Conservation (phyloP, 2,888 invertebrate species). For the Callosobruchus maculatus region DNA sequence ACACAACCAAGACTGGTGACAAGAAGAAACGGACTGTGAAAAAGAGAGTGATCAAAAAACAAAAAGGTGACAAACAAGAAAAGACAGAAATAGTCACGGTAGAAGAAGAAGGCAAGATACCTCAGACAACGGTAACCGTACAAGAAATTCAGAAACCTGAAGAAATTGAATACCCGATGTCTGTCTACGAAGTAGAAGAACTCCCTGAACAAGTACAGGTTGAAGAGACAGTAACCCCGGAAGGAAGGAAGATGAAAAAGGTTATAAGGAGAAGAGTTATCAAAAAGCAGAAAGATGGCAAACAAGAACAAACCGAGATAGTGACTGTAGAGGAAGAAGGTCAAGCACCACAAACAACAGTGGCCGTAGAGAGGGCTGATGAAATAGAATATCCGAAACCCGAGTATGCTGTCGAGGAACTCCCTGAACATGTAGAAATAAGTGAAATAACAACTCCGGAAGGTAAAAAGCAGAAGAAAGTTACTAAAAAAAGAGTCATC, state of each 20-base stretch:
- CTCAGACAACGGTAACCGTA: slow-evolving; percentile 31
- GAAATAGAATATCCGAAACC: slow-evolving; percentile 22
- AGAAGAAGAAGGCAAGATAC: slow-evolving; percentile 41
- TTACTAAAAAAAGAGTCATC: slow-evolving; percentile 44
- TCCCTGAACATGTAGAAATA: slow-evolving; percentile 31
- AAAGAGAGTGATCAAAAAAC: slow-evolving; percentile 45
- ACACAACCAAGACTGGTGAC: slow-evolving; percentile 39
- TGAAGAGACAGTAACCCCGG: slow-evolving; percentile 19
- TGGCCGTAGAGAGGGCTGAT: slow-evolving; percentile 42
- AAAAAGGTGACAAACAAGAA: slow-evolving; percentile 41
- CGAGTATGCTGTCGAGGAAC: slow-evolving; percentile 23
- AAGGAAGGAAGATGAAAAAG: slow-evolving; percentile 30
- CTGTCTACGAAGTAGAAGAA: slow-evolving; percentile 23
- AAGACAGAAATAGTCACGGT: slow-evolving; percentile 36
- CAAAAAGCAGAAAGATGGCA: slow-evolving; percentile 34
- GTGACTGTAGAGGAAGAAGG: slow-evolving; percentile 40
- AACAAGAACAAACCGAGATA: slow-evolving; percentile 34
- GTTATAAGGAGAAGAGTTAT: slow-evolving; percentile 32
- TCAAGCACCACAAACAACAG: slow-evolving; percentile 43
- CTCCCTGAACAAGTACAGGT: slow-evolving; percentile 31
- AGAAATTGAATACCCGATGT: slow-evolving; percentile 17
- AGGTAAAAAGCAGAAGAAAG: slow-evolving; percentile 29
- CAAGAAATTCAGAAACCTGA: slow-evolving; percentile 32
- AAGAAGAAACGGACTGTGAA: slow-evolving; percentile 39
- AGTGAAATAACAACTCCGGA: slow-evolving; percentile 25